Percentiles rank a stretch among this genome's conserved stretches.
These are phyloP conservation scores for Drosophila phalerata DNA, from an alignment of 2,888 invertebrate species.

Conservation along the genomic window DNA sequence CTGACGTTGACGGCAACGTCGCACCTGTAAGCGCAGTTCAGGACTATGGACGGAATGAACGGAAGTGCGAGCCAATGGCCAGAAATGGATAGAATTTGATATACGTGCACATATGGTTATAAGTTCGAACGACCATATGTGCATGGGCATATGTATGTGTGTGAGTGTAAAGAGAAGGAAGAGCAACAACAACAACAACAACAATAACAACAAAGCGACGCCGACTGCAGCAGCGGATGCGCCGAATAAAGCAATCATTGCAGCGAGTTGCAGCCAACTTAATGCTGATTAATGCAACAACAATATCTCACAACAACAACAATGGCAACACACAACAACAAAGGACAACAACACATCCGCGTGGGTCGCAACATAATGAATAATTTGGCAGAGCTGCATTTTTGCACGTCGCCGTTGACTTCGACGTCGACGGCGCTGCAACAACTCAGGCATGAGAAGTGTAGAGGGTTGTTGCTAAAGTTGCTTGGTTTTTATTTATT, in stretches of 20 bases:
- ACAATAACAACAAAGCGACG: conserved; percentile 48
- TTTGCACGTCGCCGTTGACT: conserved; percentile 63
- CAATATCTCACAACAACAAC: conserved; percentile 1
- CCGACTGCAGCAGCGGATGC: conserved; percentile 68
- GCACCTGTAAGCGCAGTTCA: conserved; percentile 58
- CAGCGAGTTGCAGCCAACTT: conserved; percentile 22
- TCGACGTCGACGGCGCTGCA: conserved; percentile 8
- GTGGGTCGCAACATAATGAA: conserved; percentile 50
- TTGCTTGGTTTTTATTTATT: too few species aligned
- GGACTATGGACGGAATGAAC: conserved; percentile 47
- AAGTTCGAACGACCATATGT: conserved; percentile 46
- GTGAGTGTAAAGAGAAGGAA: neutral
- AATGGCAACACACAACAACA: conserved; percentile 18
- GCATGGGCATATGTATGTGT: conserved; percentile 6
- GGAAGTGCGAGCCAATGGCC: conserved; percentile 77
- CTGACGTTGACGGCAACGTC: conserved; percentile 6
- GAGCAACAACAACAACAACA: conserved; percentile 35
- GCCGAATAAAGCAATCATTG: conserved; percentile 62
- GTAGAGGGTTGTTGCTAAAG: conserved; percentile 23
- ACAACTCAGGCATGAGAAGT: conserved; percentile 11
- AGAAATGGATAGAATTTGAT: conserved; percentile 72
- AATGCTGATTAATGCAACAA: conserved; percentile 39
- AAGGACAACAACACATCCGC: conserved; percentile 16
- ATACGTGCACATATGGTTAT: conserved; percentile 54
- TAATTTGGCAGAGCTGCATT: conserved; percentile 70